phyloP scores from a whole-genome alignment of 2,888 invertebrate species.

The Athripsodes cinereus region DNA sequence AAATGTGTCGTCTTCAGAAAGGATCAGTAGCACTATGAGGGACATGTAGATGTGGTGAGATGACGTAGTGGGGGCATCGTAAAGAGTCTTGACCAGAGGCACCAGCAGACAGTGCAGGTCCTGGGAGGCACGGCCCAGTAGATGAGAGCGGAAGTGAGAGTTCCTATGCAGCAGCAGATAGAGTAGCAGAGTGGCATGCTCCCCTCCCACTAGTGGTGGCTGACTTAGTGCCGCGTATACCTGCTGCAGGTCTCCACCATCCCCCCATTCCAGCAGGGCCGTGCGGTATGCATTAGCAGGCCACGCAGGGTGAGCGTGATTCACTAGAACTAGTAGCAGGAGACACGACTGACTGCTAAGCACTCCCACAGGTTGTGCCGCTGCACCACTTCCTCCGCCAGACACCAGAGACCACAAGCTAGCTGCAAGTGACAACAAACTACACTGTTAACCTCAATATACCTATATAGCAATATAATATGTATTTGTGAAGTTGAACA shows the following conservation, averaged over 20 bases:
- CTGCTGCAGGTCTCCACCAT: neutral
- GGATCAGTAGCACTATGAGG: conserved; percentile 87
- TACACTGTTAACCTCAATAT: neutral
- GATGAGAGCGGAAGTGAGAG: conserved; percentile 63
- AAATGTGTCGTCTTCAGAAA: conserved; percentile 94
- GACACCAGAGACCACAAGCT: conserved; percentile 78
- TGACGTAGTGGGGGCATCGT: conserved; percentile 85
- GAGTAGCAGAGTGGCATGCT: conserved; percentile 84
- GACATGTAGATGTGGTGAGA: conserved; percentile 99
- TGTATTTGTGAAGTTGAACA: no score
- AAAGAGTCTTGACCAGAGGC: conserved; percentile 88
- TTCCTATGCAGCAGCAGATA: conserved; percentile 90
- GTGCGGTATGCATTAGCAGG: conserved; percentile 78
- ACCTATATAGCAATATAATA: no score
- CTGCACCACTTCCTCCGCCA: conserved; percentile 37
- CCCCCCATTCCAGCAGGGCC: conserved; percentile 55
- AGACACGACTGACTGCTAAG: conserved; percentile 83
- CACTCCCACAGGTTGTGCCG: conserved; percentile 41
- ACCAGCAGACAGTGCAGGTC: conserved; percentile 78
- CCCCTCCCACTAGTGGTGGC: conserved; percentile 33
- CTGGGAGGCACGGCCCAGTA: conserved; percentile 55
- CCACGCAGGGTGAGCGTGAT: conserved; percentile 69
- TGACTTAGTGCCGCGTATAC: neutral
- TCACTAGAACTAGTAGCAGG: conserved; percentile 79
- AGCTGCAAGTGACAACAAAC: conserved; percentile 37